Evolutionary conservation across 2,113 vertebrate species (phyloP).

Genomic region (cat (Felis catus)): F.catus_Fca126_mat1.0 CM031417.1:37646501-37647000

Average conservation of each 20-base stretch:
- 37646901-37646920: background rate
- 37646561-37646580: background rate
- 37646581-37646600: background rate
- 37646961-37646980: background rate
- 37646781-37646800: background rate
- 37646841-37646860: background rate
- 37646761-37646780: background rate
- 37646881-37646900: background rate
- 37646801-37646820: background rate
- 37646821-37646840: background rate
- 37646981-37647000: background rate
- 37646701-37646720: background rate
- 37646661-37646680: background rate
- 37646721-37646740: background rate
- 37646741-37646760: background rate
- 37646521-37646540: background rate
- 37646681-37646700: background rate
- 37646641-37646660: background rate
- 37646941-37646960: background rate
- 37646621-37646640: conserved; percentile 32
- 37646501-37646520: background rate
- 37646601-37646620: conserved; percentile 33
- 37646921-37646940: background rate
- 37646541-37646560: background rate
- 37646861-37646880: background rate